Base-by-base conservation (phyloP, 2,797 vertebrate genomes). In the Novumbra hubbsi region DNA sequence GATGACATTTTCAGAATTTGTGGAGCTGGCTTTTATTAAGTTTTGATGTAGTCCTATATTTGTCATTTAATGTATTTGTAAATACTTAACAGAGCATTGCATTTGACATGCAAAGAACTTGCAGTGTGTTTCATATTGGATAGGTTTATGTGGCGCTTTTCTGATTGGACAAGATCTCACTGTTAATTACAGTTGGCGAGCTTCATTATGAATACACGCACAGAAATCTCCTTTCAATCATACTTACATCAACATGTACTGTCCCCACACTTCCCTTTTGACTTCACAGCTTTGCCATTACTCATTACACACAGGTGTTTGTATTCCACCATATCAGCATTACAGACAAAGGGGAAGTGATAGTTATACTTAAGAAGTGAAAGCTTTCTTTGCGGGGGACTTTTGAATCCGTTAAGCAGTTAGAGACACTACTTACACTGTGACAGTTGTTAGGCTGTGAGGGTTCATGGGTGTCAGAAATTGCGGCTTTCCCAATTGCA, bases 351-450 rank as follows among this genome's bases (percentile, higher is more conserved):
- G 64, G 72, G 85, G 88, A 91, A 87, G 80, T 78, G 89, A 89
- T 81, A 88, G 77, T 73, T n/a, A 50, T 17, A 27, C 69, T 62
- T 63, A 79, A 83, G 88, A 90, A 91, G 84, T 84, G 84, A 90
- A 80, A 90, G 84, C 68, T 6, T 72, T 71, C 81, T 62, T 76
- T 73, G 83, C 5, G 82, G 2, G 79, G 76, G 78, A 85, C 83
- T 81, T 85, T 80, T 60, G 11, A 12, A 68, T 73, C 76, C 72
- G 76, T 80, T 82, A 84, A 76, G 76, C 74, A 11, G 83, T 82
- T 81, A 71, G 41, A 55, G n/a, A 57, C 55, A 75, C 81, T 76
- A 2, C 17, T 74, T 76, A 71, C 49, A 2, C 77, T 68, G 69
- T 41, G 0, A 19, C 0, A 16, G 55, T 16, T 65, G 45, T 64